These are phyloP conservation scores for Phorcus lineatus DNA, from an alignment of 2,888 invertebrate genomes.

Conservation along the genomic window DNA sequence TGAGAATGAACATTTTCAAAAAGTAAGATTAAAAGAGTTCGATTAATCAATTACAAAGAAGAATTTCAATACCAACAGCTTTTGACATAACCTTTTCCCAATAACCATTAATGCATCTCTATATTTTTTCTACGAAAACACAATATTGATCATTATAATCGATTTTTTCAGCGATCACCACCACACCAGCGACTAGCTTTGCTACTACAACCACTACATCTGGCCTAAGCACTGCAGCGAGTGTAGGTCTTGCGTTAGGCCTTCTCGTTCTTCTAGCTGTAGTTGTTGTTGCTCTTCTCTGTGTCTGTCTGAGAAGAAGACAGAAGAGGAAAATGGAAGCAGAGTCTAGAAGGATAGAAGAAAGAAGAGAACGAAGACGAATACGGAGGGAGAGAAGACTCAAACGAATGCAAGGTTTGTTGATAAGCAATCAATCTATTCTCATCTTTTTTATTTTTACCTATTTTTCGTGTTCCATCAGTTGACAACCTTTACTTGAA, in stretches of 20 bases:
- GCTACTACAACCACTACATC: neutral
- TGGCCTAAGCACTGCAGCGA: neutral
- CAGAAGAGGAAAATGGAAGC: neutral
- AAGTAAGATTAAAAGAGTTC: too few species aligned
- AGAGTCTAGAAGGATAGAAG: neutral
- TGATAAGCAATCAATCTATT: too few species aligned
- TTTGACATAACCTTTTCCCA: too few species aligned
- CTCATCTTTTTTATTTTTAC: too few species aligned
- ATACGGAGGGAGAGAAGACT: neutral
- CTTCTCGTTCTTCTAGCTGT: neutral
- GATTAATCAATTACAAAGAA: too few species aligned
- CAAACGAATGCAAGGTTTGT: neutral
- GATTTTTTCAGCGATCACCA: neutral
- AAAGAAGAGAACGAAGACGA: neutral
- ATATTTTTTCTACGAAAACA: too few species aligned
- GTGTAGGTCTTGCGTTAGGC: neutral
- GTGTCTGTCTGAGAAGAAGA: neutral
- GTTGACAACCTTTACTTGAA: too few species aligned
- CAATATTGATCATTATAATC: too few species aligned
- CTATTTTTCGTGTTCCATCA: too few species aligned
- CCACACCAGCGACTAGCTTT: neutral
- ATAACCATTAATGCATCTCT: too few species aligned
- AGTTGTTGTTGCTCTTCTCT: neutral
- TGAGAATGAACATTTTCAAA: too few species aligned
- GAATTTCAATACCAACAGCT: too few species aligned